Conservation (phyloP, 2,888 invertebrate species). For the Nephrotoma flavescens region DNA sequence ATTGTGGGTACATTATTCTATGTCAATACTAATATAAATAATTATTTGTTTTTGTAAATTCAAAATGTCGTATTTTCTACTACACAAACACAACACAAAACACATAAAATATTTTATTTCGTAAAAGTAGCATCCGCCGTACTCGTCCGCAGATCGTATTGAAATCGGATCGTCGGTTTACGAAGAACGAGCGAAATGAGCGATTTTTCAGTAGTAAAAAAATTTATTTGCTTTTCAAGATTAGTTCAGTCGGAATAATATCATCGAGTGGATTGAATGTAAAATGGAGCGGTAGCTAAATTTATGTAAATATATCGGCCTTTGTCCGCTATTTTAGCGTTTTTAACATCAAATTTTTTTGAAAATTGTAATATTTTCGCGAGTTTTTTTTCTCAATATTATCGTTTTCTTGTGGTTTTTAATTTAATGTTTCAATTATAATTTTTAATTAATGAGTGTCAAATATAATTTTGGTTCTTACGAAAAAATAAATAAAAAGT, state of each 20-base stretch:
- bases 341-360: conserved; percentile 35
- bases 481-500: not conserved
- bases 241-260: conserved; percentile 11
- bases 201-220: not conserved
- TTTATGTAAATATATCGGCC: conserved; percentile 29
- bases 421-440: not conserved
- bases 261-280: conserved; percentile 26
- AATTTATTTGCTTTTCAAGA: not conserved
- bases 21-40: not conserved
- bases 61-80: not conserved
- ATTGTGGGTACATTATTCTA: not conserved
- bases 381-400: conserved; percentile 4
- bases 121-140: not conserved
- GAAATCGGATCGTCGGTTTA: not conserved
- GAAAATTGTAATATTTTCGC: conserved; percentile 11
- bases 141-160: not conserved
- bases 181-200: not conserved
- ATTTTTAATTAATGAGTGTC: not conserved
- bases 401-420: not conserved
- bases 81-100: too few relatives aligned
- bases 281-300: conserved; percentile 32
- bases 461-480: not conserved
- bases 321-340: conserved; percentile 42
- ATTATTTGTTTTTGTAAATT: not conserved
- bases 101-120: not conserved